Conservation (phyloP, 2,797 vertebrate species). For the Mormyrops boulengeri region DNA sequence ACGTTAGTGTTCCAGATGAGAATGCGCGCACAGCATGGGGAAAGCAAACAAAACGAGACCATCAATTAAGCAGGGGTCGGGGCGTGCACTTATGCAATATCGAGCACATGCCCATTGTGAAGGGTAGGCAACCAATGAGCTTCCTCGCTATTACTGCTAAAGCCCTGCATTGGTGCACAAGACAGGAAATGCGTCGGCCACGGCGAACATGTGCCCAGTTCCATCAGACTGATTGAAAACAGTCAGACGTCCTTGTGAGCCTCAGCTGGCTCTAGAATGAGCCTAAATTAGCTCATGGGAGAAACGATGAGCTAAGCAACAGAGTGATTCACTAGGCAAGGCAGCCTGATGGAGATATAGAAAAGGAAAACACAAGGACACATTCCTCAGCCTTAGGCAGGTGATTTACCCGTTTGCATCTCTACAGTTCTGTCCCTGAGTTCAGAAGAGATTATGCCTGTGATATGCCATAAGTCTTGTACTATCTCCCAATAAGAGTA, state of each 20-base stretch:
- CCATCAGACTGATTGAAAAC: neutral
- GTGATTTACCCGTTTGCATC: neutral
- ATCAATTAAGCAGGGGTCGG: slow-evolving; percentile 60
- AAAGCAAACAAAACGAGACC: slow-evolving; percentile 67
- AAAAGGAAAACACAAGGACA: neutral
- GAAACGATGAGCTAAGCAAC: neutral
- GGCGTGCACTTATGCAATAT: slow-evolving; percentile 68
- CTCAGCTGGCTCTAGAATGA: neutral
- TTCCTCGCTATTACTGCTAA: neutral
- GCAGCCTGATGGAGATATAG: neutral
- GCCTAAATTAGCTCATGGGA: neutral
- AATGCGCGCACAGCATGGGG: slow-evolving; percentile 54
- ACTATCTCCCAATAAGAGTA: neutral
- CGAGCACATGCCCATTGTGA: slow-evolving; percentile 63
- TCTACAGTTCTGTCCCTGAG: neutral
- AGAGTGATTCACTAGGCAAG: neutral
- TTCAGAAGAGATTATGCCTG: neutral
- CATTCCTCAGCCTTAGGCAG: neutral
- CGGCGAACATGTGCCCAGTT: neutral
- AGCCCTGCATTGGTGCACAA: neutral
- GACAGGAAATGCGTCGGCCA: neutral
- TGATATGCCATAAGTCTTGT: neutral
- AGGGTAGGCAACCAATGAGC: slow-evolving; percentile 64
- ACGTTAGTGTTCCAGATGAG: slow-evolving; percentile 43
- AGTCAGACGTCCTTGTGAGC: neutral